Base-by-base conservation (phyloP, 35 echinoderm and acorn worm species). In the Eucidaris tribuloides region DNA sequence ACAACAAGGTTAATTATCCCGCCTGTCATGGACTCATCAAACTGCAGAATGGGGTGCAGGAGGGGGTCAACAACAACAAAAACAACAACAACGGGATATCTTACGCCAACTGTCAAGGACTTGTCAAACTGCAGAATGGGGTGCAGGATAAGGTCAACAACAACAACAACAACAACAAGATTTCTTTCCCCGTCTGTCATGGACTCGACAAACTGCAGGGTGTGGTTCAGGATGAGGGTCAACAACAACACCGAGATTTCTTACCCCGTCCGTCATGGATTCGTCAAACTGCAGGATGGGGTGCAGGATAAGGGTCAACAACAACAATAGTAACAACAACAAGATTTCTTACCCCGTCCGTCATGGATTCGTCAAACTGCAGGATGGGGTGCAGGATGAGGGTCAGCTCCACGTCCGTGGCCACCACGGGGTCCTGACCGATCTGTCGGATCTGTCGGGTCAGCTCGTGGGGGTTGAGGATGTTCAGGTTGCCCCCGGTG, bases 381-480 rank as follows among this genome's bases (percentile, higher is more conserved):
- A 94, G 86, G 32, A 55, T 46, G 13, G 86, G 92, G 65, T 94
- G 92, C 23, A 89, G 43, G 23, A 94, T 85, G 44, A 87, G 57
- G 7, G 64, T 86, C 30, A 94, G 54, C 54, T 81, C 29, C 20
- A 94, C 92, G 31, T 89, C 62, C 28, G 92, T 94, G 19, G 92
- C 92, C 1, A 94, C 45, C 3, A 94, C 63, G 3, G 76, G 43
- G 46, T 85, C 81, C 57, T 94, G 92, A 19, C 49, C 71, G 19
- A 94, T 66, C 14, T 89, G 38, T 27, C 92, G 28, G n/a, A 94
- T 80, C 65, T 89, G 74, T 38, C 81, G 54, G 25, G 82, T 84
- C 43, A 94, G 77, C 64, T 94, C 92, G 18, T 85, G 82, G 17
- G 86, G 87, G 57, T 89, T 89, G 15, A 94, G 87, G 62, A 94